Evolutionary conservation across 1,140 invertebrate species (phyloP), one percentile per base, ranked within the genome.

Genomic region (Monomorium pharaonis): DNA sequence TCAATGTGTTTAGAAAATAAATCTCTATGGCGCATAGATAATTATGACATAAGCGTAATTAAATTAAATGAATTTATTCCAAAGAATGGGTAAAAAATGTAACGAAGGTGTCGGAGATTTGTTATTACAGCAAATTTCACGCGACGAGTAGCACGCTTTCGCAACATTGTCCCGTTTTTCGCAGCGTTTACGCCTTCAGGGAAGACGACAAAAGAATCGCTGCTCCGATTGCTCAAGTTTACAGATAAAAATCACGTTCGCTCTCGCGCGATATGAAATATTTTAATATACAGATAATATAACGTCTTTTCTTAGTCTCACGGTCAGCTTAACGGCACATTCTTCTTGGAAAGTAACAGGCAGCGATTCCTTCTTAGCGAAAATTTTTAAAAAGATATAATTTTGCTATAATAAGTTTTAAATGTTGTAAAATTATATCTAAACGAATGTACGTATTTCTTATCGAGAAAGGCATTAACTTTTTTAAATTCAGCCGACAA

Each of bases 61-160:
- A 37, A 83, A 72, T 83, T 58, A 70, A 72, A 30, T 81, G 70
- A 74, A 74, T 56, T 67, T 47, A 67, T 67, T 37, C 5, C 30
- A 30, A 27, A 56, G 51, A 30, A 44, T 30, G 69, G n/a, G 14
- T 18, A 78, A 49, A 63, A 37, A 7, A 37, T 77, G 58, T 37
- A 78, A 80, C 58, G 14, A 33, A 70, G 37, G 5, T 30, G 6
- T 44, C 33, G 58, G 44, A 21, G 24, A 30, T 5, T 58, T 80
- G 18, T 56, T 72, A 74, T 83, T 83, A 60, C 78, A 47, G 12
- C 9, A 44, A 83, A 74, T 74, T 83, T 83, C 67, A 74, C 65
- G 78, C 78, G 24, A 83, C 9, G 24, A 83, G 18, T 51, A 67
- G 37, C 37, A 44, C 51, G 37, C 24, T 78, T 69, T 80, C 76